A percentile compares a stretch with the other conserved stretches of the same genome.
These are phyloP conservation scores for Diadegma fenestrale DNA, from an alignment of 2,888 invertebrate species.

Conservation along the genomic window DNA sequence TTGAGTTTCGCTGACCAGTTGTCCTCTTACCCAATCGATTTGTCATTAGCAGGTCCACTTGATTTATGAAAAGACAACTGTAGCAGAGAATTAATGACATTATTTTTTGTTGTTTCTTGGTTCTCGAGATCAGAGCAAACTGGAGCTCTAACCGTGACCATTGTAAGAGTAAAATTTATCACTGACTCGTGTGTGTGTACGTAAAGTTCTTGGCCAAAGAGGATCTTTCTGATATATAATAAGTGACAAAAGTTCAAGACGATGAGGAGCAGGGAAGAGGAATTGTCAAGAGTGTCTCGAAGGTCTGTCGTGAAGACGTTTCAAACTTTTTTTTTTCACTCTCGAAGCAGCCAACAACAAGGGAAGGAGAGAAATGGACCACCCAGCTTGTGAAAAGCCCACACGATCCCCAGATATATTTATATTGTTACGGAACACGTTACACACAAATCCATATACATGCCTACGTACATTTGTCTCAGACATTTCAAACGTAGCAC, in stretches of 20 bases:
- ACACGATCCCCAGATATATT: constrained; percentile 19
- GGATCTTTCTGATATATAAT: constrained; percentile 22
- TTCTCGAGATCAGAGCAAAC: constrained; percentile 2
- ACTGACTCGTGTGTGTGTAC: constrained; percentile 6
- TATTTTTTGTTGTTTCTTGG: not conserved
- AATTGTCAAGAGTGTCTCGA: constrained; percentile 19
- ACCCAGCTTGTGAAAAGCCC: constrained; percentile 51
- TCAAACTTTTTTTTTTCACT: constrained; percentile 31
- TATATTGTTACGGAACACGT: constrained; percentile 8
- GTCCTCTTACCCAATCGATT: constrained; percentile 9
- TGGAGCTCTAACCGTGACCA: not conserved
- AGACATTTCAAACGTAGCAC: not conserved
- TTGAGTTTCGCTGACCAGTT: not conserved
- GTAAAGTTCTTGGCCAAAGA: constrained; percentile 10
- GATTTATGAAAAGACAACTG: constrained; percentile 27
- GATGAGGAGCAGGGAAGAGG: constrained; percentile 11
- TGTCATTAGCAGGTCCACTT: constrained; percentile 12
- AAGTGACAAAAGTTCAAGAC: constrained; percentile 57
- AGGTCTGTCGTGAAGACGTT: constrained; percentile 18
- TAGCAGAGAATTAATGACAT: constrained; percentile 7
- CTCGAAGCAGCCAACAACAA: not conserved
- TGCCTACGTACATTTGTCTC: not conserved
- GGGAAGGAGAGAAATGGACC: constrained; percentile 29
- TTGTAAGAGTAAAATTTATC: constrained; percentile 32
- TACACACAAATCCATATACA: constrained; percentile 4